Base-by-base conservation (phyloP, 2,113 vertebrate genomes). In the Pelecanoides urinatrix region DNA sequence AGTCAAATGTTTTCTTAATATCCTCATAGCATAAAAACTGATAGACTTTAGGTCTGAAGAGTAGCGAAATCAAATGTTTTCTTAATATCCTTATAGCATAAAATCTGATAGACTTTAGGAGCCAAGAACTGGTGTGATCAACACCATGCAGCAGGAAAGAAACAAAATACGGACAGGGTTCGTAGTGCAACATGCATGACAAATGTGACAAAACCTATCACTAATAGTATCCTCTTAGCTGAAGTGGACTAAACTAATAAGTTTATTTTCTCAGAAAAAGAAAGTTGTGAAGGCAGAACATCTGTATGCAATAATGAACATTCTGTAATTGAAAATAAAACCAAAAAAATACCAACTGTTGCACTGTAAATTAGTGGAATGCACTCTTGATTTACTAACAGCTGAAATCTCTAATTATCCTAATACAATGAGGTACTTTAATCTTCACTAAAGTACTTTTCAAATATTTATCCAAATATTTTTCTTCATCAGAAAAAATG, bases 381-480 rank as follows among this genome's bases (percentile, higher is more conserved):
- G 40, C 20, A 30, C 58, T 88, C 61, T 82, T 92, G 38, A 76
- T 90, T 92, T 93, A 61, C 42, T 79, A 94, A 82, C 42, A 95
- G 85, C 61, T 90, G 81, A 73, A 91, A 89, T 55, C 44, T 71
- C 68, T 82, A 87, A 94, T 94, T 90, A 87, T 58, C 42, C 71
- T 91, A 85, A 93, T 91, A 89, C 89, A 87, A 94, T 81, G 50
- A 94, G 38, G 56, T 71, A 10, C 42, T 91, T 91, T 80, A 91
- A 71, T 93, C 88, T 92, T 90, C 3, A 2, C 52, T 90, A 53
- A 81, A 78, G 34, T 61, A 50, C 49, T 58, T 45, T 71, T 68
- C 45, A 91, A 86, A 92, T 79, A 72, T 78, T 36, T 92, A 44
- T 63, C 22, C 20, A 44, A 88, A 71, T 25, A 83, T 63, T 94